Evolutionary conservation across 2,888 invertebrate species (phyloP), one percentile per base, ranked within the genome.

Genomic region (Acholoe squamosa): DNA sequence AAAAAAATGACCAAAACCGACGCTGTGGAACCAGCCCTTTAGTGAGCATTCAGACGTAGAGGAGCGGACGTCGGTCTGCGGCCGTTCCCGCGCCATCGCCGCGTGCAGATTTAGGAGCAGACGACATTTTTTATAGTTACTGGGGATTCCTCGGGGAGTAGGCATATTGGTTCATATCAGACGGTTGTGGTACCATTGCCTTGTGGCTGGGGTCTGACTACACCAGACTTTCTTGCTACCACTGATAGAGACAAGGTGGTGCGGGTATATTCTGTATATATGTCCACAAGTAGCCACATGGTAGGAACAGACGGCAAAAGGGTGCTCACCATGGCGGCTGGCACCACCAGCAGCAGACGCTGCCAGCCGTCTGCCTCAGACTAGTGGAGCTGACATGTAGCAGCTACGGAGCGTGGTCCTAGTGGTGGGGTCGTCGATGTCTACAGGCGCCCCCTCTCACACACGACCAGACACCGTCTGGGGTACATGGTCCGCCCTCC

Each of bases 1-100:
- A n/a, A n/a, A n/a, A n/a, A n/a, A n/a, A n/a, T n/a, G n/a, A n/a
- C n/a, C n/a, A n/a, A n/a, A n/a, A n/a, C n/a, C n/a, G n/a, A n/a
- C n/a, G n/a, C n/a, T n/a, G n/a, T n/a, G 43, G 5, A 43, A 7
- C 43, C 3, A 43, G 43, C 3, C 43, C 43, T n/a, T n/a, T 61
- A 61, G 61, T n/a, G 61, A 61, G 61, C 61, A 19, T 61, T 61
- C n/a, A 61, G 61, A 61, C 61, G 61, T 61, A 61, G 22, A 7
- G 43, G 19, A 61, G 61, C n/a, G 61, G n/a, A 61, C 61, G 61
- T n/a, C 61, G n/a, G 43, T n/a, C 61, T 61, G 61, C 61, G 61
- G 61, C 61, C 61, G 61, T 61, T 61, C 61, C 61, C 61, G 61
- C 61, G 61, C 61, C 61, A 61, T 3, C 61, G n/a, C 22, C 14